Conservation (phyloP, 2,888 invertebrate species). For the Omphaloscelis lunosa region DNA sequence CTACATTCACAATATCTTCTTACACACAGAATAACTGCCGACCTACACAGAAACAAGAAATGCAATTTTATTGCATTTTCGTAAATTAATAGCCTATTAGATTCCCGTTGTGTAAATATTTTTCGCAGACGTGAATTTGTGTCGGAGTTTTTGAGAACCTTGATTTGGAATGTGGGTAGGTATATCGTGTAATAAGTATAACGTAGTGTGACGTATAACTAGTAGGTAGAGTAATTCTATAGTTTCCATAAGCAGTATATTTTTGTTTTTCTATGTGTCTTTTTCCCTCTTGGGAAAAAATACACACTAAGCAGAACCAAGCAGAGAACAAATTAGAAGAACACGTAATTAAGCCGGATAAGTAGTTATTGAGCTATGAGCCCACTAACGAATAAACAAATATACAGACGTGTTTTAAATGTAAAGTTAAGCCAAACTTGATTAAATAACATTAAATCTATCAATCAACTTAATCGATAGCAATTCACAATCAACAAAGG, state of each 20-base stretch:
- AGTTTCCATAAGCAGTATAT: background rate
- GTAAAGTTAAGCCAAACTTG: background rate
- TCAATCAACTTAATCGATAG: conserved; percentile 10
- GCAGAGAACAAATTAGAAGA: background rate
- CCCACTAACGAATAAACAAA: background rate
- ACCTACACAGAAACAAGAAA: conserved; percentile 66
- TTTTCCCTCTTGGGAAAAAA: background rate
- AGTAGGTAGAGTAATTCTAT: background rate
- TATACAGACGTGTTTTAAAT: background rate
- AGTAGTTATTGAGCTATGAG: conserved; percentile 6
- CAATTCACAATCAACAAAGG: background rate
- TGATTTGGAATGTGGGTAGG: background rate
- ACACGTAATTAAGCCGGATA: background rate
- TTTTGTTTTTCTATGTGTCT: background rate
- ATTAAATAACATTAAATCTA: background rate
- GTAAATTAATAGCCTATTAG: conserved; percentile 64
- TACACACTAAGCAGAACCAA: background rate
- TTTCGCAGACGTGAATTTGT: conserved; percentile 18
- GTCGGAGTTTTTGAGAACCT: conserved; percentile 1
- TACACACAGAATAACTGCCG: conserved; percentile 73
- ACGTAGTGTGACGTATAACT: background rate
- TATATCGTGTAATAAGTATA: background rate
- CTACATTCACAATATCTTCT: conserved; percentile 72
- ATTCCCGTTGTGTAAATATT: conserved; percentile 31
- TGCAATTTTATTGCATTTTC: conserved; percentile 65